Base-by-base conservation (phyloP, 2,797 vertebrate genomes). In the Falco biarmicus region DNA sequence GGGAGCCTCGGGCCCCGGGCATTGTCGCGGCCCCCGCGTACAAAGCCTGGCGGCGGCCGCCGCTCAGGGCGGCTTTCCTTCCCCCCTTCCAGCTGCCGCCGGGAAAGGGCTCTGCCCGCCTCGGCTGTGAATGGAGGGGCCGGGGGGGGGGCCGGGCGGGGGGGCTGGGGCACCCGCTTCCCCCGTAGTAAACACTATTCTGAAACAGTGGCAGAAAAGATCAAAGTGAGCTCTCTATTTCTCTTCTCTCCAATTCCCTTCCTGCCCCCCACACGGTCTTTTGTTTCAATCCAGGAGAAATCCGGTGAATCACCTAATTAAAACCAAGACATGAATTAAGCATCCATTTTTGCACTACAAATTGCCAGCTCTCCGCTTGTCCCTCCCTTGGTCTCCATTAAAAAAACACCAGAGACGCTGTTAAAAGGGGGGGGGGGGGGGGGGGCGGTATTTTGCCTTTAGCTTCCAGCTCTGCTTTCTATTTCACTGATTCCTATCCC, bases 401-500 rank as follows among this genome's bases (percentile, higher is more conserved):
- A 98, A 98, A 96, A 98, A 98, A 97, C 97, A 97, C 97, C 96
- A 97, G 97, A 98, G 97, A 97, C 97, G 94, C 97, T 97, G 97
- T 98, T 97, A 97, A 98, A 97, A 91, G 92, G 90, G 96, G 97
- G 97, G n/a, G n/a, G 96, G 97, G 97, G n/a, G n/a, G 37, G 37
- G 37, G 37, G 37, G 37, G 37, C 37, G 93, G 81, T 97, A 96
- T 98, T 98, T 98, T 98, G 98, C 98, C 98, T 98, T 98, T 97
- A 98, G 98, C 98, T 98, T 98, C 97, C 97, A 98, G 96, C 98
- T 98, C 98, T 98, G 97, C 98, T 98, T 98, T 98, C 98, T 98
- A 87, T 99, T 98, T 99, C 98, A 98, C 98, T 98, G 98, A 98
- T 98, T 98, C 64, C 96, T 98, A 98, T 98, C 98, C 98, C 98